Base-by-base conservation (phyloP, 2,888 invertebrate species). In the Camponotus fellah region DNA sequence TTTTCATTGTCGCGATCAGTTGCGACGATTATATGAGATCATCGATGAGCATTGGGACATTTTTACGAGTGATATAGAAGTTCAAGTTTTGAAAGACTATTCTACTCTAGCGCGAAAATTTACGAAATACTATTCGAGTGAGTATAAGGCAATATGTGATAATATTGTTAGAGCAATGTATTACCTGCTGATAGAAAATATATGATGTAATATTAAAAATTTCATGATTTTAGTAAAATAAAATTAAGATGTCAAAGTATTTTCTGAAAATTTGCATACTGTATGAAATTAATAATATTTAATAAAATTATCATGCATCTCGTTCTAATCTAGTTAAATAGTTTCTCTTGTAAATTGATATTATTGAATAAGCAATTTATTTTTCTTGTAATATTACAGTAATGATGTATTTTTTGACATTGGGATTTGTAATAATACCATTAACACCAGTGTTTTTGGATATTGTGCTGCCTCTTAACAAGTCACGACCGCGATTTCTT, bases 41-140 rank as follows among this genome's bases (percentile, higher is more conserved):
- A 74, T 74, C 4, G 40, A 74, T 3, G 10, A 60, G 0, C 58
- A 74, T 60, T 74, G 72, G 72, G 9, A 74, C 6, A 74, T 74
- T 43, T 74, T 74, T 58, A 74, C 72, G 6, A 60, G 32, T 14
- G 72, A 74, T 5, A 5, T 9, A 17, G 72, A 74, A 26, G 32
- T 74, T 10, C 60, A 4, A 58, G 5, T 74, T 17, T 5, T 60
- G 17, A 74, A 74, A 32, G 17, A 74, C 3, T 72, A 72, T 0
- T 43, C 72, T 26, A 17, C 17, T 5, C 1, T 72, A 6, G 43
- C 72, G 8, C 40, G 43, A 72, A 72, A 43, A 5, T 72, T 72
- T 43, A 43, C 72, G 3, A 58, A 21, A 72, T 40, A 26, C 43
- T 72, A 58, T 14, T 58, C 40, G 5, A 58, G 72, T 72, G 6